Evolutionary conservation across 2,888 invertebrate species (phyloP), one percentile per base, ranked within the genome.

Genomic region (Pemphredon lugubris): DNA sequence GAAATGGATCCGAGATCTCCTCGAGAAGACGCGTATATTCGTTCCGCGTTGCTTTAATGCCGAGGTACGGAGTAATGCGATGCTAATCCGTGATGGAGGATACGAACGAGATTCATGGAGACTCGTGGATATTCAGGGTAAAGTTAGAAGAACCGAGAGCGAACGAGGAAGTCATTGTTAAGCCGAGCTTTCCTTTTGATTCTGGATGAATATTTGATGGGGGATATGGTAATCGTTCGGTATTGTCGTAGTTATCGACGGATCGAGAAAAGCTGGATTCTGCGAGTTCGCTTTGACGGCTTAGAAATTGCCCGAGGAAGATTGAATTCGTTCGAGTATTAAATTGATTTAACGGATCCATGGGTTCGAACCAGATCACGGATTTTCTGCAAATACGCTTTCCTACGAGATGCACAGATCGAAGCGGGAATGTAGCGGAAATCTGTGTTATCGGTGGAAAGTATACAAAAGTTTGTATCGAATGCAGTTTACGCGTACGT

Each of bases 1-100:
- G 89, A 89, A 89, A 90, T 89, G 84, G 89, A 89, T 88, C 89
- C 83, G 55, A n/a, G n/a, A n/a, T n/a, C n/a, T n/a, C 51, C 70
- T 57, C 59, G 44, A 63, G 20, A 11, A 39, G 34, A 26, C 32
- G 54, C 45, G 48, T 40, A 34, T 13, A 51, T 32, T 45, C 16
- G 47, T 21, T 47, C 54, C 72, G 65, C 60, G 59, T 40, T 30
- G 59, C 39, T 44, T 60, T 58, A 55, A 53, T 48, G 58, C 40
- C 30, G 47, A n/a, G n/a, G 65, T 64, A 63, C 58, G 59, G 53
- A 59, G 82, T 89, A 88, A 89, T 88, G 87, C 84, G 79, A 88
- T 89, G 89, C 89, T 88, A 89, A 89, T 89, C 89, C 89, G 74
- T 26, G 60, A 44, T 57, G 68, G 37, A 58, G 53, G 60, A 47